Percentiles rank a stretch among this genome's conserved stretches.
These are phyloP conservation scores for Plodia interpunctella DNA, from an alignment of 1,140 invertebrate species.

Conservation along the genomic window DNA sequence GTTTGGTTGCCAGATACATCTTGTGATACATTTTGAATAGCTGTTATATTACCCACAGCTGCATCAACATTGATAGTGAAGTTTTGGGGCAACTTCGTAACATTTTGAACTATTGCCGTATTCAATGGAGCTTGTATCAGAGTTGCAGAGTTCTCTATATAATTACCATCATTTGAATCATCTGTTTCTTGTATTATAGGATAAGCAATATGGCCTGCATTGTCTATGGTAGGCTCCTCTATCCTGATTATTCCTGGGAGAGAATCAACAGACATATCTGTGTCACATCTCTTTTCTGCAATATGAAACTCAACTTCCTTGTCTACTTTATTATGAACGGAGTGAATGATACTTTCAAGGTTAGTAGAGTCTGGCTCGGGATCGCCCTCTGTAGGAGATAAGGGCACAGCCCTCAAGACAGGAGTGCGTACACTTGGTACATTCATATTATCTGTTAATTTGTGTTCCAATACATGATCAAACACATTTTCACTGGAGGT, in stretches of 20 bases:
- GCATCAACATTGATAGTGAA: constrained; percentile 71
- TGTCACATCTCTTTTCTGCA: constrained; percentile 55
- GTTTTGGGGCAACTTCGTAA: constrained; percentile 68
- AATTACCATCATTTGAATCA: constrained; percentile 56
- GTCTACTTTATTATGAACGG: constrained; percentile 55
- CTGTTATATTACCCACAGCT: constrained; percentile 65
- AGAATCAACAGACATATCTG: constrained; percentile 62
- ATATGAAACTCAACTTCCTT: constrained; percentile 66
- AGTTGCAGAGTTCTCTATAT: constrained; percentile 59
- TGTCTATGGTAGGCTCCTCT: constrained; percentile 56
- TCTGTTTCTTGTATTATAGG: constrained; percentile 61
- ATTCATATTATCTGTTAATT: constrained; percentile 70
- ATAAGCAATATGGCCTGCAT: constrained; percentile 54
- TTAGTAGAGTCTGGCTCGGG: constrained; percentile 71
- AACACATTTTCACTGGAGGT: constrained; percentile 71
- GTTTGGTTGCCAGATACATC: constrained; percentile 67
- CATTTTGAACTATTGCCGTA: constrained; percentile 69
- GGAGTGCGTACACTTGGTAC: constrained; percentile 61
- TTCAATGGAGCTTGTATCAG: constrained; percentile 66
- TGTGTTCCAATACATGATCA: constrained; percentile 65
- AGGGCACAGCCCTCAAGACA: constrained; percentile 56
- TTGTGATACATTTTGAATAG: constrained; percentile 70
- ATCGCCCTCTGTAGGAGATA: constrained; percentile 54
- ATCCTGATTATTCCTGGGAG: constrained; percentile 60
- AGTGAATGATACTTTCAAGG: constrained; percentile 67